Evolutionary conservation across 2,113 vertebrate genomes (phyloP).

Genomic region (Conger conger): DNA sequence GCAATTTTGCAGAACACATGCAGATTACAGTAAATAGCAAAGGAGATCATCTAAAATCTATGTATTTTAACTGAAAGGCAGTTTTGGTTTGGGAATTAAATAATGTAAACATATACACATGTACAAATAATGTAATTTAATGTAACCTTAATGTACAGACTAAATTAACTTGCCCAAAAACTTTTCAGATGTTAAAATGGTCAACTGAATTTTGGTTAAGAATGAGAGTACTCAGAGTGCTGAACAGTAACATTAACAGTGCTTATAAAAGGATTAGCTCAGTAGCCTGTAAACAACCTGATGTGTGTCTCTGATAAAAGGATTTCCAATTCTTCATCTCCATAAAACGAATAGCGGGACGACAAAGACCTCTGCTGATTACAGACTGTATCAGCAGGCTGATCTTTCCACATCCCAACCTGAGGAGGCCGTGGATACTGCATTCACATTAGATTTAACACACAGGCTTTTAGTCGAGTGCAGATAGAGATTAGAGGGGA

Average conservation of each 20-base stretch:
- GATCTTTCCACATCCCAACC: constrained; percentile 63
- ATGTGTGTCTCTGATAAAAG: constrained; percentile 73
- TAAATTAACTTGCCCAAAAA: constrained; percentile 11
- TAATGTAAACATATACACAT: too few species aligned
- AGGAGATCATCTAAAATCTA: too few species aligned
- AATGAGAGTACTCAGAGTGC: constrained; percentile 63
- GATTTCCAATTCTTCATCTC: constrained; percentile 72
- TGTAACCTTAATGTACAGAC: too few species aligned
- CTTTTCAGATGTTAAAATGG: constrained; percentile 30
- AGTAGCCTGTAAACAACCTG: constrained; percentile 66
- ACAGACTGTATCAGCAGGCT: constrained; percentile 65
- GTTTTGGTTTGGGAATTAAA: too few species aligned
- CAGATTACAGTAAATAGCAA: background rate
- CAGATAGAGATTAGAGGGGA: constrained; percentile 54
- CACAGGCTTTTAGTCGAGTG: constrained; percentile 58
- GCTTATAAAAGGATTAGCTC: constrained; percentile 73
- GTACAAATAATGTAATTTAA: too few species aligned
- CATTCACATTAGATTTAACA: constrained; percentile 59
- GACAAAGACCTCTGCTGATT: constrained; percentile 66
- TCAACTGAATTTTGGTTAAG: constrained; percentile 65
- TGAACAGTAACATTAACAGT: constrained; percentile 57
- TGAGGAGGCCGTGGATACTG: constrained; percentile 47
- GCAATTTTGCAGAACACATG: background rate
- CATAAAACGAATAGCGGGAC: constrained; percentile 63
- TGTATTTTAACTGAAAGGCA: too few species aligned